Evolutionary conservation across 2,888 invertebrate species (phyloP).

Genomic region (Anthoptus insignis): DNA sequence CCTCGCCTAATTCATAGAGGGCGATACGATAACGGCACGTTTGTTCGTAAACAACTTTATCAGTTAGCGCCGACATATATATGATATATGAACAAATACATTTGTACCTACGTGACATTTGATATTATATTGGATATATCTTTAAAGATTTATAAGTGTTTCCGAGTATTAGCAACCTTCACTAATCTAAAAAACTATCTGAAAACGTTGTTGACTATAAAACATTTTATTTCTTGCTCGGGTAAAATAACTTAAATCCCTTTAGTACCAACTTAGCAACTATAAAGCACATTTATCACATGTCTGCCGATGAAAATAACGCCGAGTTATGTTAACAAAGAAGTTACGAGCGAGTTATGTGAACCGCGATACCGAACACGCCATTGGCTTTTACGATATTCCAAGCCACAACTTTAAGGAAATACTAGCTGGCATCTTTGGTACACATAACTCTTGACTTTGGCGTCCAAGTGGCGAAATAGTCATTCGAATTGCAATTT

Average conservation of each 20-base stretch:
- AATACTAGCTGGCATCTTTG: constrained; percentile 10
- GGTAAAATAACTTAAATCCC: background rate
- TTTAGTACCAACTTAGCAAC: constrained; percentile 11
- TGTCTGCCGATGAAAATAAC: constrained; percentile 28
- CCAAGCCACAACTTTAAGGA: constrained; percentile 10
- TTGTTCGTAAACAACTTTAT: too few species aligned
- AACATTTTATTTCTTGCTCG: too few species aligned
- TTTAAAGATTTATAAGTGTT: too few species aligned
- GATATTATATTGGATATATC: too few species aligned
- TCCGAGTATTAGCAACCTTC: too few species aligned
- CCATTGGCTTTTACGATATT: constrained; percentile 33
- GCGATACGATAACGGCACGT: too few species aligned
- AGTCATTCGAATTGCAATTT: background rate
- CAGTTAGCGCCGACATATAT: too few species aligned
- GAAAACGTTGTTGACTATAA: too few species aligned
- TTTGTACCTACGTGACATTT: too few species aligned
- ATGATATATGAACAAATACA: too few species aligned
- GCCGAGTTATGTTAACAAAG: constrained; percentile 20
- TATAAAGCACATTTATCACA: constrained; percentile 30
- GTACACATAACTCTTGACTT: constrained; percentile 4
- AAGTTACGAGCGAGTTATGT: constrained; percentile 34
- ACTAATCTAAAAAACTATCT: too few species aligned
- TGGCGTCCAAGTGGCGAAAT: background rate
- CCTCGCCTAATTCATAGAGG: too few species aligned
- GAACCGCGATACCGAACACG: constrained; percentile 23